Conservation (phyloP, 2,888 invertebrate species). For the Parnassius orleans region DNA sequence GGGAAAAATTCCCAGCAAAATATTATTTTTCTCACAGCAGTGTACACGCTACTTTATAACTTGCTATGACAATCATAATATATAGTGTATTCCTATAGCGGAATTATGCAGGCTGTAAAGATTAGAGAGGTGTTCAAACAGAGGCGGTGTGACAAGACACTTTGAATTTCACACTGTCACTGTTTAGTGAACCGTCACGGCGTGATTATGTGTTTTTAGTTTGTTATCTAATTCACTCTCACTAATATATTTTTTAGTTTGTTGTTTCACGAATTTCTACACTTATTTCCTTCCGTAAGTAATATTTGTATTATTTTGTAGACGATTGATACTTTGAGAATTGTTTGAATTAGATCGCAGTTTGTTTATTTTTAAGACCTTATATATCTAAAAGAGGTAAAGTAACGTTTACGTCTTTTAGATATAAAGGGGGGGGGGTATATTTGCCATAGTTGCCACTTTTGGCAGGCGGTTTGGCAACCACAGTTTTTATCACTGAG, state of each 20-base stretch:
- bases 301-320: not conserved
- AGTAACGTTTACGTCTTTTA: too few relatives aligned
- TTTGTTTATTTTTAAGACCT: too few relatives aligned
- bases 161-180: constrained; percentile 45
- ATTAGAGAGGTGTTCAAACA: constrained; percentile 37
- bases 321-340: not conserved
- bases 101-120: constrained; percentile 36
- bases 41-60: constrained; percentile 11
- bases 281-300: constrained; percentile 12
- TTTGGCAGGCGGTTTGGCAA: too few relatives aligned
- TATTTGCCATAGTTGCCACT: too few relatives aligned
- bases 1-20: too few relatives aligned
- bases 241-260: constrained; percentile 1
- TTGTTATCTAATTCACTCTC: constrained; percentile 2
- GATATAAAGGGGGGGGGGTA: too few relatives aligned
- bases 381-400: too few relatives aligned
- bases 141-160: constrained; percentile 37
- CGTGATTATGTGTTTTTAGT: constrained; percentile 41
- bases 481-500: too few relatives aligned
- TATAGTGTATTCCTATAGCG: constrained; percentile 24
- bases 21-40: not conserved
- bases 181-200: constrained; percentile 44
- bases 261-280: not conserved
- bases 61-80: constrained; percentile 23
- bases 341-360: too few relatives aligned